phyloP scores from a whole-genome alignment of 1,140 invertebrate species.

The Steinernema khuongi region DNA sequence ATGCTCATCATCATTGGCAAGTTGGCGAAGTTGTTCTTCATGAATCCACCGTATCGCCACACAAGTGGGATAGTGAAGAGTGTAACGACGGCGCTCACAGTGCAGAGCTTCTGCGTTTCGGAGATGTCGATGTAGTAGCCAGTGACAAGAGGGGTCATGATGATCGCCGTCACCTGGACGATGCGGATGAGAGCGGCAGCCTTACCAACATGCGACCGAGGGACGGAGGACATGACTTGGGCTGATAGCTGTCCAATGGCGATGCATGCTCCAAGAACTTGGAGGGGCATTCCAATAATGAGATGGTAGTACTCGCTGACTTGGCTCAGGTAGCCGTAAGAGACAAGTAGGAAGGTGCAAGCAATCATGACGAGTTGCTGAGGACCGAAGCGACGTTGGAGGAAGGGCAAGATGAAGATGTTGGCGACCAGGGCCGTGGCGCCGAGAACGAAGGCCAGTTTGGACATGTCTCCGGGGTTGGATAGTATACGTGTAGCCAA shows the following conservation, averaged over 20 bases:
- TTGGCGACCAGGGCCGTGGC: constrained; percentile 35
- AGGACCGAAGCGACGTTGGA: constrained; percentile 33
- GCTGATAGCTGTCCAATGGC: constrained; percentile 32
- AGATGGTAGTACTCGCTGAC: constrained; percentile 32
- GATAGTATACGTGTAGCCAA: constrained; percentile 37
- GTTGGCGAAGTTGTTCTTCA: constrained; percentile 31
- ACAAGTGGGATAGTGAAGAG: constrained; percentile 29
- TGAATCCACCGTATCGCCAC: constrained; percentile 35
- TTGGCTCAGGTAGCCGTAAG: constrained; percentile 38
- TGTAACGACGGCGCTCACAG: constrained; percentile 32
- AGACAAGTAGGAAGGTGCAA: constrained; percentile 21
- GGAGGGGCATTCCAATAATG: constrained; percentile 44
- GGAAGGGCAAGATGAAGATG: constrained; percentile 34
- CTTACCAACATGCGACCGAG: constrained; percentile 38
- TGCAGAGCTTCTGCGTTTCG: constrained; percentile 35
- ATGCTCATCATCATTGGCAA: constrained; percentile 26
- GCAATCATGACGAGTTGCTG: constrained; percentile 35
- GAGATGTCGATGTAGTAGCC: constrained; percentile 33
- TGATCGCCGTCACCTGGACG: constrained; percentile 36
- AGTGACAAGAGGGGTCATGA: constrained; percentile 39
- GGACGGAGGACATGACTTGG: constrained; percentile 36
- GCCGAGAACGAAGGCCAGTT: constrained; percentile 39
- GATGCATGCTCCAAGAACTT: constrained; percentile 33
- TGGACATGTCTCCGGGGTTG: constrained; percentile 36
- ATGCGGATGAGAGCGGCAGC: constrained; percentile 44